Percentiles rank a stretch among this genome's conserved stretches.
Evolutionary conservation across 2,888 invertebrate species (phyloP).

Genomic region (Dryocosmus kuriphilus): DNA sequence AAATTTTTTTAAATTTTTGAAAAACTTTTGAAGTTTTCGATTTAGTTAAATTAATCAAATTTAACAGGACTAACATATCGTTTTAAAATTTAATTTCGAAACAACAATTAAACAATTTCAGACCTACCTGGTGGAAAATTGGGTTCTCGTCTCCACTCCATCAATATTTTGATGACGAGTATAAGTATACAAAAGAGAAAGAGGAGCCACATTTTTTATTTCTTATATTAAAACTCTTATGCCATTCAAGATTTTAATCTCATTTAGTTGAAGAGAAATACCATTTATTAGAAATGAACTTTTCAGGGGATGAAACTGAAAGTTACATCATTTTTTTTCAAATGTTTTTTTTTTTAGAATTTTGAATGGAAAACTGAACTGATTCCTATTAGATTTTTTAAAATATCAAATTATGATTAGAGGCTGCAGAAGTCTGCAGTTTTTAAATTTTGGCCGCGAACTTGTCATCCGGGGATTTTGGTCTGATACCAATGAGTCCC

Average conservation of each 20-base stretch:
- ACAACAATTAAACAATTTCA: no score
- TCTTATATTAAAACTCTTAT: neutral
- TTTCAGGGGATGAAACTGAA: neutral
- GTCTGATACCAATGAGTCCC: slow-evolving; percentile 46
- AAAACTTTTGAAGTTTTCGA: no score
- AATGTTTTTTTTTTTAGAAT: neutral
- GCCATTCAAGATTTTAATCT: neutral
- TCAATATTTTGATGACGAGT: slow-evolving; percentile 57
- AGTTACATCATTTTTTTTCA: neutral
- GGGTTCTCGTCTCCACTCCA: slow-evolving; percentile 53
- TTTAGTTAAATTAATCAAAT: no score
- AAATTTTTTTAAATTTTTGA: no score
- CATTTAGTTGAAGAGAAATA: neutral
- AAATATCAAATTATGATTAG: slow-evolving; percentile 11
- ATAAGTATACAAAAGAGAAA: slow-evolving; percentile 55
- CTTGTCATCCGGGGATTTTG: slow-evolving; percentile 12
- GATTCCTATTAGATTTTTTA: slow-evolving; percentile 32
- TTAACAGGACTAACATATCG: no score
- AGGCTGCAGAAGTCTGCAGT: slow-evolving; percentile 9
- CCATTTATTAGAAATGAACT: neutral
- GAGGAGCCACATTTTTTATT: slow-evolving; percentile 65
- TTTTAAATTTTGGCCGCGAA: slow-evolving; percentile 26
- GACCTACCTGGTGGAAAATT: slow-evolving; percentile 69
- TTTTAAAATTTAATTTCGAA: no score
- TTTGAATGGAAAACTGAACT: neutral